Evolutionary conservation across 2,113 vertebrate species (phyloP).

Genomic region (Muntiacus reevesi): DNA sequence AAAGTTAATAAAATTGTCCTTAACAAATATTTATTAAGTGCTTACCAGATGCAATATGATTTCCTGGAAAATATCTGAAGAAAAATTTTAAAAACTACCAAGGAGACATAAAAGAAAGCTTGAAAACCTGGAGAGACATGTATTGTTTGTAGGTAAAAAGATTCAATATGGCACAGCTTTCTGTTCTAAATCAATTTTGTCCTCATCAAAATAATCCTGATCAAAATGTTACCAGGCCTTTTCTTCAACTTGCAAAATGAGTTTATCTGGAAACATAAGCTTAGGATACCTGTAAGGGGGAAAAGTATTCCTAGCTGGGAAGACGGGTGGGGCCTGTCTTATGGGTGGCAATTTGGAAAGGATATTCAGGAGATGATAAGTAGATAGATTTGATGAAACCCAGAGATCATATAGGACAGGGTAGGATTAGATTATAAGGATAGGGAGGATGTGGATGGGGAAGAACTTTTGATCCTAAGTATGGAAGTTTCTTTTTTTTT

Average conservation of each 20-base stretch:
- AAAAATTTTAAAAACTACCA: not conserved
- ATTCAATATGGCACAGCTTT: not conserved
- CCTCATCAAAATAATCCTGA: not conserved
- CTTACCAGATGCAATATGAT: not conserved
- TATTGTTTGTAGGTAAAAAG: not conserved
- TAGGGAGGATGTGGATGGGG: not conserved
- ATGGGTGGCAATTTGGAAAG: not conserved
- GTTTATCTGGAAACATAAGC: not conserved
- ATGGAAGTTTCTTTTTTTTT: not conserved
- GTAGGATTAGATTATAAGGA: not conserved
- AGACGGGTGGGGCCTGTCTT: not conserved
- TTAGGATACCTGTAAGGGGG: not conserved
- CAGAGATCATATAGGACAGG: not conserved
- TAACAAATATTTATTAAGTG: conserved; percentile 19
- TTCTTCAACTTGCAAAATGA: not conserved
- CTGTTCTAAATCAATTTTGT: not conserved
- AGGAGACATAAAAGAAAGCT: not conserved
- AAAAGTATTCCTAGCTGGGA: not conserved
- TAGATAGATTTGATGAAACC: not conserved
- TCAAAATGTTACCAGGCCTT: not conserved
- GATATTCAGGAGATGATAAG: not conserved
- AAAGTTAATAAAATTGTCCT: not conserved
- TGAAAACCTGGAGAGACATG: not conserved
- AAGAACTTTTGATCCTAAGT: not conserved
- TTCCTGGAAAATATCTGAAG: not conserved